Base-by-base conservation (phyloP, 2,888 invertebrate species). In the Diogma glabrata region DNA sequence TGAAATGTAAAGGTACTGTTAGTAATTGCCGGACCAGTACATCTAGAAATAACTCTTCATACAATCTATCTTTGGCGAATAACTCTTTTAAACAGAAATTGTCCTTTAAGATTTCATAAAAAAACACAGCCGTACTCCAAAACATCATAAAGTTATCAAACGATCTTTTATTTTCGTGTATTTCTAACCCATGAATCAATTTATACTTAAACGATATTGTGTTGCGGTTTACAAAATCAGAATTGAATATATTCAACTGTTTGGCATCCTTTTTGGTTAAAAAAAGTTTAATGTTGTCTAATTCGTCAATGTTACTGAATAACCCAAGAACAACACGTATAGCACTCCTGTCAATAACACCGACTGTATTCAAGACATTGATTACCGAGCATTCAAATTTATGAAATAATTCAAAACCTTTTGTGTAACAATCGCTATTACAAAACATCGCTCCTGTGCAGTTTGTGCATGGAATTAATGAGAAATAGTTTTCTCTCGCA, bases 1-100 rank as follows among this genome's bases (percentile, higher is more conserved):
- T 91, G 71, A 87, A 87, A 68, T 94, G 94, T 53, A 85, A 87
- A 0, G 91, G 82, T 55, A 84, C 78, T 50, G 87, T 87, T 71
- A 87, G 88, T 53, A 84, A 73, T 66, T 91, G 89, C 33, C 77
- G 74, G 52, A 91, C 72, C 30, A 92, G 63, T 19, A 83, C 65
- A 8, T 81, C 80, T 23, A 82, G 82, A 12, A 59, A 78, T 55
- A 64, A 74, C 28, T 73, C 65, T 2, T 67, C 60, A 1, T 65
- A 65, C 4, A 65, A 60, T 16, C 74, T 63, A 17, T 69, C 63
- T 17, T n/a, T n/a, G 2, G 8, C 19, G 8, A 69, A 55, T 40
- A 62, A 59, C 10, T 65, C 63, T 49, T 65, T 61, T 38, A 86
- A 79, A 6, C 68, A 63, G 2, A 83, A 79, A 48, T 74, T 63